Percentiles rank a stretch among this genome's conserved stretches.
phyloP scores from a whole-genome alignment of 2,888 invertebrate genomes.

The Cryptus armator region DNA sequence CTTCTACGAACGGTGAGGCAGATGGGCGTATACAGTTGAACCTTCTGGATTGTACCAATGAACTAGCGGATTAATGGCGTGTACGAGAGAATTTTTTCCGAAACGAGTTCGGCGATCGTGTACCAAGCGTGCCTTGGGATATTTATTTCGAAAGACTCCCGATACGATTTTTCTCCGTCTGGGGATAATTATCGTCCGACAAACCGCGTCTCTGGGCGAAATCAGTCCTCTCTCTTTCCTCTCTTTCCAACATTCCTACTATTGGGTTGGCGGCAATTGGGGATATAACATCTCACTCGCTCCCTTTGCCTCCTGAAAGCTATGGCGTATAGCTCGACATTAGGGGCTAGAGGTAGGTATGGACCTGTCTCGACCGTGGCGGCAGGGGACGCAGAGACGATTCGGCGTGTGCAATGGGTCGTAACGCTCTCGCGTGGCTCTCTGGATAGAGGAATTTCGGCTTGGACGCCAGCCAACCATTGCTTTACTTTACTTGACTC shows the following conservation, averaged over 20 bases:
- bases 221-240: conserved; percentile 1
- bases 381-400: conserved; percentile 78
- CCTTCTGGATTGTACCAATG: conserved; percentile 57
- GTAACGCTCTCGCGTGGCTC: conserved; percentile 77
- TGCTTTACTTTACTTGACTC: conserved; percentile 81
- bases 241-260: conserved; percentile 7
- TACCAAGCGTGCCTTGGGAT: conserved; percentile 48
- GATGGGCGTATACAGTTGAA: conserved; percentile 33
- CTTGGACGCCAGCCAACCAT: conserved; percentile 82
- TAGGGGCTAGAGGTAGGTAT: conserved; percentile 74
- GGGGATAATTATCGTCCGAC: conserved; percentile 76
- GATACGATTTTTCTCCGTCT: conserved; percentile 63
- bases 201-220: conserved; percentile 65
- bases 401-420: conserved; percentile 82
- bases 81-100: conserved; percentile 62
- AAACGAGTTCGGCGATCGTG: conserved; percentile 35
- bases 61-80: conserved; percentile 62
- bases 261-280: conserved; percentile 8
- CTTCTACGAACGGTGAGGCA: conserved; percentile 12
- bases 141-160: conserved; percentile 63
- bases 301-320: conserved; percentile 43
- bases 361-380: conserved; percentile 77
- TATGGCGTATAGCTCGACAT: conserved; percentile 73
- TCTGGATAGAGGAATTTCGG: conserved; percentile 77
- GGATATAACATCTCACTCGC: conserved; percentile 19